Evolutionary conservation across 2,113 vertebrate genomes (phyloP).

Genomic region (Caloenas nicobarica): DNA sequence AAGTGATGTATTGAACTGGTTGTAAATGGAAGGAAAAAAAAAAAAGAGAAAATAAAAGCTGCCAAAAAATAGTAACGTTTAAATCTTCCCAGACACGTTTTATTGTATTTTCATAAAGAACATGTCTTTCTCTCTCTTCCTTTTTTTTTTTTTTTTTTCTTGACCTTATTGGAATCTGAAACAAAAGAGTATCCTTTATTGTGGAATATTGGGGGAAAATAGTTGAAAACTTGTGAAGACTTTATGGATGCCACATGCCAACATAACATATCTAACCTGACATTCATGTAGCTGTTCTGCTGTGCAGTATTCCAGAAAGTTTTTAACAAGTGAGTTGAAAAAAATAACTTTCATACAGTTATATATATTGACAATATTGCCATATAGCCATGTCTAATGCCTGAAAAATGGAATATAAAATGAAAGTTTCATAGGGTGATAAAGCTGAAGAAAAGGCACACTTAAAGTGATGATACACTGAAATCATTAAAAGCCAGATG

Average conservation of each 20-base stretch:
- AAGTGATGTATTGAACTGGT: background rate
- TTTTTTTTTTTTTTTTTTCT: background rate
- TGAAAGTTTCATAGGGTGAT: background rate
- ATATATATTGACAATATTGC: background rate
- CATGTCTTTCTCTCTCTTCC: accelerated
- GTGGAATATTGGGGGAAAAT: background rate
- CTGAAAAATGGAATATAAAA: background rate
- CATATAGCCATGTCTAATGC: background rate
- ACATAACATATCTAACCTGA: background rate
- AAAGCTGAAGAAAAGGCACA: background rate
- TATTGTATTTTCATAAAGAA: background rate
- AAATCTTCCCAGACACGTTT: background rate
- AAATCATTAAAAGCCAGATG: background rate
- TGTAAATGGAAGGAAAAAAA: background rate
- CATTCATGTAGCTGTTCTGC: background rate
- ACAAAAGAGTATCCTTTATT: background rate
- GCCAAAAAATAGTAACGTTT: background rate
- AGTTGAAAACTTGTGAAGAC: background rate
- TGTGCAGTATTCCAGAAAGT: background rate
- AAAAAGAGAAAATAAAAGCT: background rate
- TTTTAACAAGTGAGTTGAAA: background rate
- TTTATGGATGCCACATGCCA: background rate
- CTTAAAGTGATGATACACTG: background rate
- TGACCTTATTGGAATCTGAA: background rate
- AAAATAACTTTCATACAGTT: background rate